Base-by-base conservation (phyloP, 2,888 invertebrate species). In the Athalia circularis region DNA sequence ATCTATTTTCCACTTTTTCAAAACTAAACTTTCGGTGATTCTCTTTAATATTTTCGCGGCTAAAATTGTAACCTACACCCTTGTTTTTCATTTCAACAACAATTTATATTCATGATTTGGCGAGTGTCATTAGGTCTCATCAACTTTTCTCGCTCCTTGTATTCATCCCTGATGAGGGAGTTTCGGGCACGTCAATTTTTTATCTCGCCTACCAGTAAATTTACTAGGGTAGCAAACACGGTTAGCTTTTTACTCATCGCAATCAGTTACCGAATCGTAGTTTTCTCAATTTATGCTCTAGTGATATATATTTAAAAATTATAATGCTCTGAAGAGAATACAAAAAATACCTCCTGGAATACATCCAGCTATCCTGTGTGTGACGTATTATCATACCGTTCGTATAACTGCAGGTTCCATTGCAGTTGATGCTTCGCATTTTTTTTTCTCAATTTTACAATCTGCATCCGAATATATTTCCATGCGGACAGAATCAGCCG, bases 401-500 rank as follows among this genome's bases (percentile, higher is more conserved):
- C n/a, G n/a, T n/a, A n/a, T n/a, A 29, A 9, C 47, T 6, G 47
- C 6, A 15, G 50, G 15, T 7, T 15, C 29, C 15, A 57, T 57
- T 70, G 70, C 47, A 45, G 7, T 57, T 43, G 45, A n/a, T 70
- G 45, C 13, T 70, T 47, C 13, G n/a, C 57, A 4, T n/a, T 70
- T 70, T 54, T 70, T 70, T 57, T 3, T 29, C n/a, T 70, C 57
- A 70, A 11, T 67, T 52, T 67, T 67, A 67, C 67, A 52, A 50
- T 52, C 52, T 52, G 50, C 67, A 48, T 52, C 52, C 9, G 15
- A 52, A 52, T 48, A 50, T 52, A 29, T 48, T 7, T 13, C 52
- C n/a, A n/a, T n/a, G n/a, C n/a, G n/a, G n/a, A n/a, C n/a, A n/a
- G n/a, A n/a, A n/a, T n/a, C n/a, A n/a, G n/a, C n/a, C n/a, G n/a